phyloP scores from a whole-genome alignment of 2,113 vertebrate genomes.

The Malurus cyaneus region DNA sequence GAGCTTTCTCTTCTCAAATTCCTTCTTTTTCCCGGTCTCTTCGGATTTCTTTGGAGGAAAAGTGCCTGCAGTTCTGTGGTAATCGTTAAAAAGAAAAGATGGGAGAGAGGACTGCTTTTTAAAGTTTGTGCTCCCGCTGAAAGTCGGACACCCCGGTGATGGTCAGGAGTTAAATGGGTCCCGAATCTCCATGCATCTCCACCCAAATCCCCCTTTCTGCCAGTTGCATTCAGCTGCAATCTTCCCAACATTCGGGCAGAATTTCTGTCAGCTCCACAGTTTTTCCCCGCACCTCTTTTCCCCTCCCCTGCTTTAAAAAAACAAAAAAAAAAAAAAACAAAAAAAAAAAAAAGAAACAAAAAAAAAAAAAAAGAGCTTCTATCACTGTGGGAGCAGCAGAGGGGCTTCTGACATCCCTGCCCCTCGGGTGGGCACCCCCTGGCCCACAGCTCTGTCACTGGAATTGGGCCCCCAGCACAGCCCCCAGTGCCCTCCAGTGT shows the following conservation, averaged over 20 bases:
- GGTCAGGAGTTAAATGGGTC: rapidly evolving
- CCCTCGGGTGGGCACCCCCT: too few relatives aligned
- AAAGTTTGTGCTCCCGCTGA: background rate
- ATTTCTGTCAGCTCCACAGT: background rate
- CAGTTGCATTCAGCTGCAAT: background rate
- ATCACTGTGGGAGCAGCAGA: background rate
- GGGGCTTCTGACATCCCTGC: background rate
- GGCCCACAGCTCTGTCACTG: background rate
- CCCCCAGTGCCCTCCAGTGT: rapidly evolving
- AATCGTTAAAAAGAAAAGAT: rapidly evolving
- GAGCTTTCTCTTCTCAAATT: background rate
- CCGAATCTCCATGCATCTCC: background rate
- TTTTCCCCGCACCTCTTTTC: rapidly evolving
- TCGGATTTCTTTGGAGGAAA: background rate
- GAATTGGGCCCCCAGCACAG: background rate
- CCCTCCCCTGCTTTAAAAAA: rapidly evolving
- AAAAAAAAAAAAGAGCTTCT: background rate
- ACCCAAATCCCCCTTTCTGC: rapidly evolving
- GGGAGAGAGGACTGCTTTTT: background rate
- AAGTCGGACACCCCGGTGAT: too few relatives aligned
- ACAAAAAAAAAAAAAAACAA: too few relatives aligned
- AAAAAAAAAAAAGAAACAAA: too few relatives aligned
- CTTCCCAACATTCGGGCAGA: background rate
- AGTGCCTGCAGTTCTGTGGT: background rate
- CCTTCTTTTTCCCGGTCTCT: too few relatives aligned